phyloP scores from a whole-genome alignment of 2,797 vertebrate species.

The Oreonectes daqikongensis region DNA sequence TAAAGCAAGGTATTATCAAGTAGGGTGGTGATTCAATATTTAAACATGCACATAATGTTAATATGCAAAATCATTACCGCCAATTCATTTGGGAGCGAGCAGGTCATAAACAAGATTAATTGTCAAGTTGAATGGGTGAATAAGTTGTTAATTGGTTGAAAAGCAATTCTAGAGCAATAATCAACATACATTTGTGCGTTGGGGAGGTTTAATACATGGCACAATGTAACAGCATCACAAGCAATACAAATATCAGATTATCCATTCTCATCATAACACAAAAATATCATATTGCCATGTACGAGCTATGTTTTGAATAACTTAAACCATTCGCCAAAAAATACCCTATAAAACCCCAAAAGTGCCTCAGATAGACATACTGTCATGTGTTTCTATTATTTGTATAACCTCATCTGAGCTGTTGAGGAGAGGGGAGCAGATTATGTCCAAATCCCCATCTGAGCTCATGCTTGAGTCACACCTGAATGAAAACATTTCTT shows the following conservation, averaged over 20 bases:
- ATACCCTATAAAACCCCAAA: not conserved
- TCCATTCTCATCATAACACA: not conserved
- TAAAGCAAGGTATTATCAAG: conserved; percentile 18
- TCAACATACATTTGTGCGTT: conserved; percentile 25
- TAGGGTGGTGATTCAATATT: conserved; percentile 20
- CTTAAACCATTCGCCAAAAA: not conserved
- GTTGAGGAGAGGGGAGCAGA: not conserved
- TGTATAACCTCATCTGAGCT: not conserved
- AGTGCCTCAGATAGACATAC: not conserved
- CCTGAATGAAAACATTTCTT: conserved; percentile 9
- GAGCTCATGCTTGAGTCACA: conserved; percentile 16
- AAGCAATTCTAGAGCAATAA: conserved; percentile 15
- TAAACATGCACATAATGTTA: conserved; percentile 14
- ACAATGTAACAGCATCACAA: conserved; percentile 1
- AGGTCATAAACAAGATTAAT: conserved; percentile 15
- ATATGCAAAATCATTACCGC: conserved; percentile 26
- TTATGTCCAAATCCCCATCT: conserved; percentile 32
- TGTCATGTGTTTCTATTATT: not conserved
- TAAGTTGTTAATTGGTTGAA: conserved; percentile 31
- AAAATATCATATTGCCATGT: conserved; percentile 13
- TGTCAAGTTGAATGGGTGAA: conserved; percentile 14
- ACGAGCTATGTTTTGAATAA: not conserved
- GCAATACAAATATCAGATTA: conserved; percentile 8
- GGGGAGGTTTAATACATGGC: conserved; percentile 9
- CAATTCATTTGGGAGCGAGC: conserved; percentile 21